Evolutionary conservation across 2,797 vertebrate species (phyloP), one percentile per base, ranked within the genome.

Genomic region (Phylloscopus collybita): DNA sequence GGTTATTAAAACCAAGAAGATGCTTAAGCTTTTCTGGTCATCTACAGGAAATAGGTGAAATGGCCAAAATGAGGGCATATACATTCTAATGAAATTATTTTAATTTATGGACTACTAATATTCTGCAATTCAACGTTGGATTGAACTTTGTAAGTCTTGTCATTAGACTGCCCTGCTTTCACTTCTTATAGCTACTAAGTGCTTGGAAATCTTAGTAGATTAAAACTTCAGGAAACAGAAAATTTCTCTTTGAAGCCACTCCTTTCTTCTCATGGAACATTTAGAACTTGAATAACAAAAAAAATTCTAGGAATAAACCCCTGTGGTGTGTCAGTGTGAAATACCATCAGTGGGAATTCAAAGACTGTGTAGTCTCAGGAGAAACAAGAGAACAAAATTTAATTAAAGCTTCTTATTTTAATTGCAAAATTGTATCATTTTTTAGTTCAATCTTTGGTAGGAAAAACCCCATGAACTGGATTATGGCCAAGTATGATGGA

Each of bases 401-500:
- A 94, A 91, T 93, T 93, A 76, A 92, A 90, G 9, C 14, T 59
- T 67, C 70, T 75, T 66, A 70, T 80, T 96, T 91, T 92, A 92
- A 86, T 90, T 83, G 57, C 57, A 95, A 80, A 95, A 91, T 47
- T 26, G 6, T 78, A 51, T 80, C 3, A 72, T 88, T 87, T 62
- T 89, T 45, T 26, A 59, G 25, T 80, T 80, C 56, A 85, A 11
- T 47, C 30, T 82, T 76, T 65, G 10, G 12, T 71, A 67, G 34
- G 47, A 79, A 87, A 42, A 56, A 3, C 3, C 23, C 3, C 32
- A 82, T 65, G 80, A 93, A 72, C 34, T 65, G 84, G 83, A 72
- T 74, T 91, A 51, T 25, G 19, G 79, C 65, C 84, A 91, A 65
- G 25, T 42, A 29, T 89, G 79, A 86, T 80, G 69, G 74, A 87